These are phyloP conservation scores for Myathropa florea DNA, from an alignment of 2,888 invertebrate genomes.

Conservation along the genomic window DNA sequence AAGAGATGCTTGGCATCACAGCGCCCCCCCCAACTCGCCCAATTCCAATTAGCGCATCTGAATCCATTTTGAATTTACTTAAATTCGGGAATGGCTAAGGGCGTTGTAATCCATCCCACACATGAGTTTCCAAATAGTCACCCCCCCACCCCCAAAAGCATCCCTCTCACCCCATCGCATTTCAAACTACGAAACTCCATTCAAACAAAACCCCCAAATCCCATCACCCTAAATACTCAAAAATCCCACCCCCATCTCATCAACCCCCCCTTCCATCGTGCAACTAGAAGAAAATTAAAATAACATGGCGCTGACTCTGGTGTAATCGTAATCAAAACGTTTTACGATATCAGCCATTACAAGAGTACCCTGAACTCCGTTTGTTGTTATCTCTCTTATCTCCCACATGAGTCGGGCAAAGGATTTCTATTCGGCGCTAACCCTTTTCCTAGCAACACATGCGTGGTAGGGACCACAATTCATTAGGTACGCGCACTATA, in stretches of 20 bases:
- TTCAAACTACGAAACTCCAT: not conserved
- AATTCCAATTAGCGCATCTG: not conserved
- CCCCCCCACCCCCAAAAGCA: not conserved
- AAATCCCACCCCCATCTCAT: not conserved
- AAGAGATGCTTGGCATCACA: not conserved
- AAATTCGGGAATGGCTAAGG: not conserved
- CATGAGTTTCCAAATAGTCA: not conserved
- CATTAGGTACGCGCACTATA: conserved; percentile 55
- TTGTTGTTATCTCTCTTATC: conserved; percentile 47
- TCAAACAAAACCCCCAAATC: not conserved
- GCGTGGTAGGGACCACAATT: conserved; percentile 69
- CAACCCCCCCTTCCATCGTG: not conserved
- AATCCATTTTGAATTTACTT: not conserved
- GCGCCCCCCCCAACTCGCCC: not conserved
- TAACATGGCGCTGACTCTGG: conserved; percentile 29
- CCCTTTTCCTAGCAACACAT: conserved; percentile 65
- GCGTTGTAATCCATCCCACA: not conserved
- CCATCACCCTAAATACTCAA: not conserved
- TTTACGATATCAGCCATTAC: conserved; percentile 39
- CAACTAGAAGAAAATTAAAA: conserved; percentile 12
- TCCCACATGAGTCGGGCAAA: conserved; percentile 16
- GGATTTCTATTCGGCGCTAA: conserved; percentile 57
- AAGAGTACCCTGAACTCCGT: not conserved
- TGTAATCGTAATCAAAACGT: conserved; percentile 17
- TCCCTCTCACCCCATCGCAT: not conserved